Conservation (phyloP, 2,113 vertebrate genomes). For the Oreocharis arfaki region DNA sequence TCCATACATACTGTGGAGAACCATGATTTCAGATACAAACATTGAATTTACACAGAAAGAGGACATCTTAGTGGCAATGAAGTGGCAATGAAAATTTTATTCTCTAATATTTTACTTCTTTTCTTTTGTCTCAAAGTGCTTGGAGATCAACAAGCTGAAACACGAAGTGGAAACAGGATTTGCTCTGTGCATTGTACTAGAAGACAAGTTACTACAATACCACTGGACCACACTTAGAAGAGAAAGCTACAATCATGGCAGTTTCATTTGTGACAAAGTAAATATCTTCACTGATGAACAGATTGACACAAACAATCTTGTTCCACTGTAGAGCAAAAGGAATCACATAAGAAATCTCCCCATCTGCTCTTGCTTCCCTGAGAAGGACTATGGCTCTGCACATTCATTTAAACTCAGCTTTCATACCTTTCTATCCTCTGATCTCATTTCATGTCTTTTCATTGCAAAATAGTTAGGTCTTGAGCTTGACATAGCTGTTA, state of each 20-base stretch:
- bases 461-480: neutral
- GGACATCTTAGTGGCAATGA: neutral
- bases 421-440: neutral
- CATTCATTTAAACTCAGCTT: neutral
- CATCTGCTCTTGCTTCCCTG: neutral
- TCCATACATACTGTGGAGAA: neutral
- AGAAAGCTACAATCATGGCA: neutral
- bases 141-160: neutral
- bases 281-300: neutral
- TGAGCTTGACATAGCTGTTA: neutral
- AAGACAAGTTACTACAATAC: neutral
- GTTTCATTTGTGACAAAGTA: neutral
- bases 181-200: neutral
- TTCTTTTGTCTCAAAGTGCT: neutral
- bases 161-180: neutral
- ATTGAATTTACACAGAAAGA: neutral
- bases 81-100: neutral
- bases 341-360: neutral
- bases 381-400: neutral
- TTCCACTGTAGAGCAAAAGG: neutral
- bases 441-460: neutral
- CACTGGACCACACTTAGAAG: neutral
- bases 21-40: neutral
- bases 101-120: neutral
- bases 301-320: neutral